Conservation (phyloP, 2,113 vertebrate species). For the Spea bombifrons region DNA sequence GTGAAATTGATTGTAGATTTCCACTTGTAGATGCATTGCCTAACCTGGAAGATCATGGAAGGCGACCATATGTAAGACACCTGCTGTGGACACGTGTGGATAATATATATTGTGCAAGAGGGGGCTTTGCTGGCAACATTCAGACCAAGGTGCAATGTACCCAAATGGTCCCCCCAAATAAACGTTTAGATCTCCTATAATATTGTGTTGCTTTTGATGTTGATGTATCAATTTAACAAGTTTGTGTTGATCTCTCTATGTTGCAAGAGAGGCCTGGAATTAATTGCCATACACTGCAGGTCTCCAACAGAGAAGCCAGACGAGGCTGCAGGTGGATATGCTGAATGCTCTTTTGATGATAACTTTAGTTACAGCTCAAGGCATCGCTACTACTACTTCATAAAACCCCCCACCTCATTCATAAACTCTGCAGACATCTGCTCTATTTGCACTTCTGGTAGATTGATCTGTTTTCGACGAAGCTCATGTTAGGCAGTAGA, state of each 20-base stretch:
- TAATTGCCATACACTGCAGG: neutral
- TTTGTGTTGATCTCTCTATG: constrained; percentile 15
- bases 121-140: too few species aligned
- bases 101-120: too few species aligned
- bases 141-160: too few species aligned
- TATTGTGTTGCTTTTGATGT: constrained; percentile 26
- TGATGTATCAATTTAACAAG: constrained; percentile 27
- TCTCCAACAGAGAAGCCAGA: constrained; percentile 9
- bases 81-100: too few species aligned
- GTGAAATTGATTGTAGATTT: too few species aligned
- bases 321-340: constrained; percentile 7
- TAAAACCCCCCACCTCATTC: constrained; percentile 16
- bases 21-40: too few species aligned
- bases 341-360: constrained; percentile 34
- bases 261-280: constrained; percentile 14
- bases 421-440: constrained; percentile 5
- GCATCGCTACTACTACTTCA: constrained; percentile 21
- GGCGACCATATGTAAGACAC: too few species aligned
- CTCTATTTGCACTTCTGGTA: constrained; percentile 17
- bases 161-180: too few species aligned
- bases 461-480: neutral
- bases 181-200: too few species aligned
- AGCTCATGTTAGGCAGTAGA: neutral
- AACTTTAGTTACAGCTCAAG: constrained; percentile 7
- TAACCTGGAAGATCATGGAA: too few species aligned